A percentile compares a stretch with the other conserved stretches of the same genome.
Evolutionary conservation across 2,888 invertebrate genomes (phyloP).

Genomic region (Gryllus longicercus): DNA sequence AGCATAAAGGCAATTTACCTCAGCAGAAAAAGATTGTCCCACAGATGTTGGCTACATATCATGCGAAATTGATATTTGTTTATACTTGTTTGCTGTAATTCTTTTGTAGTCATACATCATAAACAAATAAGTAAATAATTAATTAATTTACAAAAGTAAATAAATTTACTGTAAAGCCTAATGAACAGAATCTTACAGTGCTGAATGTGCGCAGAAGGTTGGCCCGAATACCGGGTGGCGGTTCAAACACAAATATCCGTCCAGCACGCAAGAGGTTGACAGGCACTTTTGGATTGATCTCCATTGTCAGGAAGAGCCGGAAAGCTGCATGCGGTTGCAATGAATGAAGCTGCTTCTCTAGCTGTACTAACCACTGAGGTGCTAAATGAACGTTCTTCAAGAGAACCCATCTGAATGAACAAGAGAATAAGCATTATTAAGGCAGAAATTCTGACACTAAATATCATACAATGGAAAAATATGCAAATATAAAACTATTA

Average conservation of each 20-base stretch:
- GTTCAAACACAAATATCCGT: constrained; percentile 92
- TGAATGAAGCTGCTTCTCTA: constrained; percentile 98
- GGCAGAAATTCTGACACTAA: too few species aligned
- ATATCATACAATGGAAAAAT: too few species aligned
- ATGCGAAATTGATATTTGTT: too few species aligned
- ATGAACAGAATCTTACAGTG: constrained; percentile 57
- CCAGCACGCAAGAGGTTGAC: constrained; percentile 91
- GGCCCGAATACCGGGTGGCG: constrained; percentile 95
- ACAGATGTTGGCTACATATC: too few species aligned
- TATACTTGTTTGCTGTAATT: neutral
- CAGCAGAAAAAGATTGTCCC: too few species aligned
- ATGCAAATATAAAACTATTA: too few species aligned
- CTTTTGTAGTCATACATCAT: neutral
- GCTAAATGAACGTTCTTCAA: constrained; percentile 99
- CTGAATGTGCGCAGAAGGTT: constrained; percentile 94
- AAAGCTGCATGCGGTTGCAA: constrained; percentile 89
- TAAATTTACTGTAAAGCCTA: neutral
- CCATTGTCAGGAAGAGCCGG: constrained; percentile 96
- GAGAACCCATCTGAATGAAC: constrained; percentile 79
- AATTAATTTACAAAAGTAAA: too few species aligned
- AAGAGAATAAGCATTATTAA: too few species aligned
- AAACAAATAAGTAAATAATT: too few species aligned
- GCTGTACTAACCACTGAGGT: constrained; percentile 95
- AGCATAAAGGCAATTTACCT: too few species aligned
- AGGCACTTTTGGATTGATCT: constrained; percentile 96